phyloP scores from a whole-genome alignment of 2,797 vertebrate genomes.

The Neosilurus mollespiculum region DNA sequence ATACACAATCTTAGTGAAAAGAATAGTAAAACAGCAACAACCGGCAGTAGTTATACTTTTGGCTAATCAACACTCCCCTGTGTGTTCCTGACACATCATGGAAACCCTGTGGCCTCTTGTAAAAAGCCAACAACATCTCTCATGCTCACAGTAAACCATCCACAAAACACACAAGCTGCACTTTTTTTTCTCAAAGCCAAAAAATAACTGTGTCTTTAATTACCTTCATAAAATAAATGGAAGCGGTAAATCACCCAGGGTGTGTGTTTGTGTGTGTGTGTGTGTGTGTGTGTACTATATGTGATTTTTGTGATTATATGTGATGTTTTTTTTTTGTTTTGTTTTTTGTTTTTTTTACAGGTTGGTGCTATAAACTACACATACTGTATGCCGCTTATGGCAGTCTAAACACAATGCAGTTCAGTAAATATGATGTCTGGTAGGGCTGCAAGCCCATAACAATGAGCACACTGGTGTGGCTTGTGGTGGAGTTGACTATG shows the following conservation, averaged over 20 bases:
- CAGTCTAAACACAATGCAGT: slow-evolving; percentile 61
- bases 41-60: slow-evolving; percentile 40
- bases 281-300: slow-evolving; percentile 47
- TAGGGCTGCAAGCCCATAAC: slow-evolving; percentile 14
- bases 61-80: slow-evolving; percentile 62
- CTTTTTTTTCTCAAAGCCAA: slow-evolving; percentile 60
- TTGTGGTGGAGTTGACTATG: slow-evolving; percentile 48
- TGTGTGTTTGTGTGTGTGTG: slow-evolving; percentile 44
- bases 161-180: slow-evolving; percentile 70
- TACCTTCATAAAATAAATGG: slow-evolving; percentile 74
- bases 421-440: slow-evolving; percentile 49
- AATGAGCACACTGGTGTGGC: slow-evolving; percentile 40
- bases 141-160: slow-evolving; percentile 67
- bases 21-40: slow-evolving; percentile 13
- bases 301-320: neutral
- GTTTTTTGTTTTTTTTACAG: no score
- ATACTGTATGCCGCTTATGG: neutral
- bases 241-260: slow-evolving; percentile 67
- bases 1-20: slow-evolving; percentile 29
- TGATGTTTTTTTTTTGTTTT: no score
- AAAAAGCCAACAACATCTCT: slow-evolving; percentile 73
- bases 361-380: slow-evolving; percentile 32
- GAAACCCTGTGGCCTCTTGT: slow-evolving; percentile 67
- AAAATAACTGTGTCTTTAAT: slow-evolving; percentile 74
- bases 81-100: slow-evolving; percentile 71